Base-by-base conservation (phyloP, 2,113 vertebrate species). In the Aleadryas rufinucha region DNA sequence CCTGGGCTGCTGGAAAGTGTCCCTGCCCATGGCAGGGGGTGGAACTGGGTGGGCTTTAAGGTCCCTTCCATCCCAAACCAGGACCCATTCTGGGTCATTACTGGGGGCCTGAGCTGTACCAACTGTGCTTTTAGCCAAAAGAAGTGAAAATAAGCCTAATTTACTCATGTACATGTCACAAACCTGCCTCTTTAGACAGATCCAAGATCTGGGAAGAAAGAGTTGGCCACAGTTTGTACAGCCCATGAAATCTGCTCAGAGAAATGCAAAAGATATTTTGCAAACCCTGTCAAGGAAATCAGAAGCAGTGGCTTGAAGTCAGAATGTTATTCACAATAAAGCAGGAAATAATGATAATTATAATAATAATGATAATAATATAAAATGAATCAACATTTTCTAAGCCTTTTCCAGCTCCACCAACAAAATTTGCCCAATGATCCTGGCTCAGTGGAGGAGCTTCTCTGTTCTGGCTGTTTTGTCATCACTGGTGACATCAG, bases 1-100 rank as follows among this genome's bases (percentile, higher is more conserved):
- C 14, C 35, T 54, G 41, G n/a, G 30, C 8, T 54, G 22, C 17
- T 54, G 47, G 41, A 27, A 54, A 21, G 10, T 47, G 45, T 31
- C 39, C 24, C 24, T 54, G 39, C 30, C 47, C 28, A 10, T 0
- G 4, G 41, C 45, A 35, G 47, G 39, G 39, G 9, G 11, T 69
- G 54, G 30, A 10, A 42, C 41, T 41, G 63, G 14, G 6, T 61
- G 63, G 17, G 47, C 28, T 69, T 84, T 42, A 56, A 69, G 31
- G 41, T 54, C 30, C 14, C 21, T 69, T 54, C 37, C 45, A 22
- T 18, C 18, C 63, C 41, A 41, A 74, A 59, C 10, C 3, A 5
- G 33, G 39, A 31, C 21, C 26, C 4, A 33, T 54, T 84, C 26
- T 0, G 0, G 27, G 27, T 65, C 13, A 1, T 59, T 20, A 4